Base-by-base conservation (phyloP, 2,113 vertebrate species). In the Peromyscus maniculatus region DNA sequence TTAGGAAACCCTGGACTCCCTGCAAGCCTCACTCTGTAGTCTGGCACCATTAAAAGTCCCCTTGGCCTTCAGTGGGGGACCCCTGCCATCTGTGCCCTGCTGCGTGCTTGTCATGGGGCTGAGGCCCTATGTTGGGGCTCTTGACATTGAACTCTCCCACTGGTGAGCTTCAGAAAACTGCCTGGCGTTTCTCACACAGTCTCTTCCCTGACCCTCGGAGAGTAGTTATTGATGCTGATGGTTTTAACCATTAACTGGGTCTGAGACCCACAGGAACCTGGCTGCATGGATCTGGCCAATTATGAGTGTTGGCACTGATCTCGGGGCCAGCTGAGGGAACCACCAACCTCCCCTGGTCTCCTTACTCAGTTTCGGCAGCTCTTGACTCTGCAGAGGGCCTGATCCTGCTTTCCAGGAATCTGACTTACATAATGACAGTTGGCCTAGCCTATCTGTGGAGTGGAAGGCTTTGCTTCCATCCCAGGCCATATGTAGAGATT, bases 361-460 rank as follows among this genome's bases (percentile, higher is more conserved):
- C 87, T 69, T 77, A 64, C 5, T 91, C n/a, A 64, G 46, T 87
- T 82, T 91, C 57, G 43, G 1, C 57, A 86, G 43, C n/a, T 88
- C 28, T 94, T 46, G 55, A 15, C 31, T 87, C 52, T 75, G 71
- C 21, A 49, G 46, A 86, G 64, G 80, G 13, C 9, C 1, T 86
- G 52, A 22, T 71, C 91, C 88, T 91, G 75, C 72, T 96, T 95
- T 92, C 96, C 1, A 10, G 90, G 93, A 96, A 75, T 66, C 72
- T 89, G n/a, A 86, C 80, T 88, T 93, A 71, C 1, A 7, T 92
- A 43, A 57, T 7, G 19, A 46, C 11, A n/a, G 31, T 82, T 92
- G 75, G 59, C 91, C 36, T 72, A 66, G 82, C 46, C 59, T 95
- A 36, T 31, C 7, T 33, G 11, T 57, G 31, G 82, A 84, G 67